Percentiles rank a stretch among this genome's conserved stretches.
These are phyloP conservation scores for Picathartes gymnocephalus DNA, from an alignment of 2,113 vertebrate species.

Conservation along the genomic window DNA sequence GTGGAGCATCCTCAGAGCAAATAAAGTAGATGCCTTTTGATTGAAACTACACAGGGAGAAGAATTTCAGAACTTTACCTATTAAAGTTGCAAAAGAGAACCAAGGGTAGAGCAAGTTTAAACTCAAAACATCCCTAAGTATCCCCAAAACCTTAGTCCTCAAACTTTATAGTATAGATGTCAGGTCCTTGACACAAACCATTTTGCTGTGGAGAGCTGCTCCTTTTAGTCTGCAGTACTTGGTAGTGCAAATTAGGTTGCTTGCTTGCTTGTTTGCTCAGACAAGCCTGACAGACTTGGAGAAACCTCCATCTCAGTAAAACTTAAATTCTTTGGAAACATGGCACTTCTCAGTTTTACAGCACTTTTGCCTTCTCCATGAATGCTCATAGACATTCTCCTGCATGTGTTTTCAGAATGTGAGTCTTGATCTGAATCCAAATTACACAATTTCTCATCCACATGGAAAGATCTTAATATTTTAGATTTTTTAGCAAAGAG, in stretches of 20 bases:
- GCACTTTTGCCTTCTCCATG: neutral
- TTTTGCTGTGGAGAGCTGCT: neutral
- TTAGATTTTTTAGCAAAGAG: neutral
- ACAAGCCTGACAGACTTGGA: neutral
- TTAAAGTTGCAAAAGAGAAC: neutral
- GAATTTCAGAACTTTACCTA: neutral
- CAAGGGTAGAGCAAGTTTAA: neutral
- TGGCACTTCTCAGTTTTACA: neutral
- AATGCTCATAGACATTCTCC: neutral
- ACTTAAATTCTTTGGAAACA: neutral
- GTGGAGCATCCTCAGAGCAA: neutral
- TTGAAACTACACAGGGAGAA: neutral
- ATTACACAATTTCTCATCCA: neutral
- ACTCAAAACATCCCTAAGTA: neutral
- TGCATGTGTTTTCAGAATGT: neutral
- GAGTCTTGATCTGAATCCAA: neutral
- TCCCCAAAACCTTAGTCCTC: neutral
- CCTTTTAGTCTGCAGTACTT: neutral
- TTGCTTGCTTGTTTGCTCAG: neutral
- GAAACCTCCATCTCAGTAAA: neutral
- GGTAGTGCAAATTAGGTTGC: neutral
- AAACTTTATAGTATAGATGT: neutral
- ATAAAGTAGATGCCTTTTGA: neutral
- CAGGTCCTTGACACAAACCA: neutral
- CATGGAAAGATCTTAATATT: neutral